These are phyloP conservation scores for Drosophila basisetae DNA, from an alignment of 2,888 invertebrate species.

Conservation along the genomic window DNA sequence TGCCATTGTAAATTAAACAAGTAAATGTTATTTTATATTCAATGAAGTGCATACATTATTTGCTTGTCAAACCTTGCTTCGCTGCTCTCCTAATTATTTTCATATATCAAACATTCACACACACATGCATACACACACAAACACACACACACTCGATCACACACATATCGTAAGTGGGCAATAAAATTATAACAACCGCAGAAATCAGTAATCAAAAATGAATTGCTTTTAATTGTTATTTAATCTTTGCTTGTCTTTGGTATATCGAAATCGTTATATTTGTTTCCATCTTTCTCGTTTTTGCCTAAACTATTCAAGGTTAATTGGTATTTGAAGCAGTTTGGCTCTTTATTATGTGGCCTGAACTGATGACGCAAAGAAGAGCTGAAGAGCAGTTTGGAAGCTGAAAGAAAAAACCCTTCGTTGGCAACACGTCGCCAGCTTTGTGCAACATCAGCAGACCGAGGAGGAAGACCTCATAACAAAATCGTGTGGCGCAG, in stretches of 20 bases:
- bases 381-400: constrained; percentile 8
- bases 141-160: constrained; percentile 14
- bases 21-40: background rate
- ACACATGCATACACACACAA: constrained; percentile 6
- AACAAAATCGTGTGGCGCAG: constrained; percentile 37
- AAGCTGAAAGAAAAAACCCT: constrained; percentile 19
- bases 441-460: constrained; percentile 31
- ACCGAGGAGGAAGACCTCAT: constrained; percentile 10
- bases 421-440: constrained; percentile 17
- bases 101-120: constrained; percentile 21
- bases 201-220: constrained; percentile 73
- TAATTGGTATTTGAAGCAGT: constrained; percentile 69
- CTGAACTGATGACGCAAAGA: constrained; percentile 28
- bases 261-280: constrained; percentile 41
- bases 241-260: constrained; percentile 58
- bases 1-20: background rate
- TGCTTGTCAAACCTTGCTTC: constrained; percentile 1
- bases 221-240: constrained; percentile 80
- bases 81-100: constrained; percentile 24
- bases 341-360: constrained; percentile 5
- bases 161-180: constrained; percentile 55
- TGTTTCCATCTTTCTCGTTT: constrained; percentile 19
- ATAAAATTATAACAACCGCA: constrained; percentile 67
- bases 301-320: constrained; percentile 59
- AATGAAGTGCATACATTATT: constrained; percentile 21